A percentile compares a stretch with the other conserved stretches of the same genome.
These are phyloP conservation scores for Myiothlypis coronata DNA, from an alignment of 2,797 vertebrate species.

Conservation along the genomic window DNA sequence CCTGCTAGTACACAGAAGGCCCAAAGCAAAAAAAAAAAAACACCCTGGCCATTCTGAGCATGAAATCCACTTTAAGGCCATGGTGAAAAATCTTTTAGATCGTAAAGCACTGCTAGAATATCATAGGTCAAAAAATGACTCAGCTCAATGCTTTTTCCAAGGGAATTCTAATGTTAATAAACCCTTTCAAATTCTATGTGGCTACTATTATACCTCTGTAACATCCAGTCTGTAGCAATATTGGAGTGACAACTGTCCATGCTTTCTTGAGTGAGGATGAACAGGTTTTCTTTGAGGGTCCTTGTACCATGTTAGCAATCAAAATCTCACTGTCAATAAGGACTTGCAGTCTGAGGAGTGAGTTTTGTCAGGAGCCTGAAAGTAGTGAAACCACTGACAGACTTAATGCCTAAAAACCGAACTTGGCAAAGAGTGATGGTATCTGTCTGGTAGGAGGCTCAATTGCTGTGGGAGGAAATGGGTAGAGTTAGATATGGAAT, in stretches of 20 bases:
- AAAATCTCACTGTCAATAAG: neutral
- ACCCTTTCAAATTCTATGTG: neutral
- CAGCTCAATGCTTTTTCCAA: neutral
- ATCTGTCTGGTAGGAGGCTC: neutral
- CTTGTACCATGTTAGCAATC: neutral
- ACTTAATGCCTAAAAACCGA: neutral
- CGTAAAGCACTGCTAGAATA: neutral
- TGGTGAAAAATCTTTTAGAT: neutral
- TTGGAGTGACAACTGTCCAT: neutral
- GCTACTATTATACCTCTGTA: neutral
- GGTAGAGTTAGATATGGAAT: neutral
- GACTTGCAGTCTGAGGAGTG: neutral
- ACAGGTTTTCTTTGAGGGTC: neutral
- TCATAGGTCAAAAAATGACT: neutral
- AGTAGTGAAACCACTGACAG: neutral
- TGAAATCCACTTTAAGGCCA: neutral
- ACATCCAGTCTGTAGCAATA: neutral
- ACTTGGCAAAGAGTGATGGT: no score
- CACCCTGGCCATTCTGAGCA: neutral
- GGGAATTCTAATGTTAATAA: neutral
- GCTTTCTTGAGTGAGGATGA: neutral
- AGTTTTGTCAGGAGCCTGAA: neutral
- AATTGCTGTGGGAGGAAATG: neutral
- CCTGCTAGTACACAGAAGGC: neutral
- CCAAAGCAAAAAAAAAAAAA: neutral